Evolutionary conservation across 2,797 vertebrate genomes (phyloP).

Genomic region (Lacerta bilineata): DNA sequence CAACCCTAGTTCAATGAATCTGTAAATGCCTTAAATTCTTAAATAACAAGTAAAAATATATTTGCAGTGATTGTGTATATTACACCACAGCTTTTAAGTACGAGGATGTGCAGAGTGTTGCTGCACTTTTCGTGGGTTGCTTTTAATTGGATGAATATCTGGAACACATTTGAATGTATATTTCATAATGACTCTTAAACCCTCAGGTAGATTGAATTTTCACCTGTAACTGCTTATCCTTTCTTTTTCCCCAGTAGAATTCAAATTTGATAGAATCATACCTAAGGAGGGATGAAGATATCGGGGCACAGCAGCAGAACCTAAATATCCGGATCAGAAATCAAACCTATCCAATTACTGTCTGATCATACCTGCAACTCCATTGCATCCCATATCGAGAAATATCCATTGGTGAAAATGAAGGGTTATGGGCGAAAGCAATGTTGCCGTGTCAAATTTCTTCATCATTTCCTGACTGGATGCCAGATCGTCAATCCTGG

Average conservation of each 20-base stretch:
- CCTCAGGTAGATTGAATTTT: neutral
- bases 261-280: neutral
- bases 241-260: neutral
- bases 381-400: neutral
- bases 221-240: neutral
- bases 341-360: neutral
- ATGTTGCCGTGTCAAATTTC: neutral
- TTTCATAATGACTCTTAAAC: neutral
- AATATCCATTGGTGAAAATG: constrained; percentile 30
- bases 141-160: neutral
- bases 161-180: neutral
- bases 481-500: constrained; percentile 32
- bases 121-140: neutral
- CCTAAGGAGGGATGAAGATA: constrained; percentile 3
- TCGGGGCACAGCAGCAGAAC: neutral
- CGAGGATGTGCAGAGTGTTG: neutral
- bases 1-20: too few species aligned
- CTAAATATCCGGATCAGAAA: neutral
- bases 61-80: neutral
- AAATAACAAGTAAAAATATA: too few species aligned
- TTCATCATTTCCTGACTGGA: constrained; percentile 5
- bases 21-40: too few species aligned
- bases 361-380: neutral
- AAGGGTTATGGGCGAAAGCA: neutral
- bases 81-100: neutral